Conservation (phyloP, 2,797 vertebrate genomes). For the Lacerta viridis region DNA sequence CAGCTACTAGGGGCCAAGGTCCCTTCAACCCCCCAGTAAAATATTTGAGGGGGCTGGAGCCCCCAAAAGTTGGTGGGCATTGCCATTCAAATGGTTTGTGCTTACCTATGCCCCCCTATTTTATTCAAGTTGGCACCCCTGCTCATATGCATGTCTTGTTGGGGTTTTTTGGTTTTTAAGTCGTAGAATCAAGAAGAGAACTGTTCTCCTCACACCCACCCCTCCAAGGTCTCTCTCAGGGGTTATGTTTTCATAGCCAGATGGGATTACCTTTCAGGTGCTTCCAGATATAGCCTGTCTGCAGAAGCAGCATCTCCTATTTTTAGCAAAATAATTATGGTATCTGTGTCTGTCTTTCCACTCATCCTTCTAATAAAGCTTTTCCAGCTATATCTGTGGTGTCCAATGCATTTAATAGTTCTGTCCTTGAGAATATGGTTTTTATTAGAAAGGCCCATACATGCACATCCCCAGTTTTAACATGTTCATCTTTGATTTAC, state of each 20-base stretch:
- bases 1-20: no score
- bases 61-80: no score
- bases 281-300: neutral
- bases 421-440: neutral
- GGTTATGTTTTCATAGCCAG: slow-evolving; percentile 12
- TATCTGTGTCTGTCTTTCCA: neutral
- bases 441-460: neutral
- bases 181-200: neutral
- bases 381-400: neutral
- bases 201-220: no score
- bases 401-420: neutral
- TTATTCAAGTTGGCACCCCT: no score
- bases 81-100: no score
- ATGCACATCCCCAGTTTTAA: no score
- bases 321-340: neutral
- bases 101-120: no score
- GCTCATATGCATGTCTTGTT: no score
- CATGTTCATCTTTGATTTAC: neutral
- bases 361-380: neutral
- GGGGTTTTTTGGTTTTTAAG: neutral
- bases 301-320: neutral
- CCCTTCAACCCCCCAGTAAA: no score
- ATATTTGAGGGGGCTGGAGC: no score
- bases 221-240: neutral
- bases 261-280: slow-evolving; percentile 26